phyloP scores from a whole-genome alignment of 1,140 invertebrate species.

The Macrobrachium rosenbergii region DNA sequence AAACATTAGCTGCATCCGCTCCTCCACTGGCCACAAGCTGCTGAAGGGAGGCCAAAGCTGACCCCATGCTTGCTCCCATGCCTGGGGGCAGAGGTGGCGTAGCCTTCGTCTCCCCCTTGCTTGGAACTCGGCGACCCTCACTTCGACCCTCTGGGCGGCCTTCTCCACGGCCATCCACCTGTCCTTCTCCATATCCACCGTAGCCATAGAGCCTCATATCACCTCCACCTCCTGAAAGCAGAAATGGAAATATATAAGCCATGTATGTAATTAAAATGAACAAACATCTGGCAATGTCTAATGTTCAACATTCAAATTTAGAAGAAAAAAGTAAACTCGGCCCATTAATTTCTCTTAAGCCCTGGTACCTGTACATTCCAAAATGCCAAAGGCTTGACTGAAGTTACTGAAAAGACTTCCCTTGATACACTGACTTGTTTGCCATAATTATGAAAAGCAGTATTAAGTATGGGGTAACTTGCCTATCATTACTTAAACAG shows the following conservation, averaged over 20 bases:
- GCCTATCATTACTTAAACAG: too few species aligned
- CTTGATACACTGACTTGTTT: too few species aligned
- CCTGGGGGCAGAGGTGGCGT: conserved; percentile 64
- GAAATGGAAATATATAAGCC: not conserved
- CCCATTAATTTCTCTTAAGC: too few species aligned
- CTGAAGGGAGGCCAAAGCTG: conserved; percentile 61
- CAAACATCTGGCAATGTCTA: too few species aligned
- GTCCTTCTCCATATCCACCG: conserved; percentile 53
- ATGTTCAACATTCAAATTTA: too few species aligned
- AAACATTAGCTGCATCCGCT: conserved; percentile 53
- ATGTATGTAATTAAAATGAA: too few species aligned
- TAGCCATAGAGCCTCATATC: conserved; percentile 59
- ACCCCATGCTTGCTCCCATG: conserved; percentile 46
- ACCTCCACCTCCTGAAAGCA: conserved; percentile 19
- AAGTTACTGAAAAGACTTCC: too few species aligned
- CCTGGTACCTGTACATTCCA: too few species aligned
- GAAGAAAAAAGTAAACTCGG: too few species aligned
- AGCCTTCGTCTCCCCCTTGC: conserved; percentile 66
- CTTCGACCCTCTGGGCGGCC: conserved; percentile 32
- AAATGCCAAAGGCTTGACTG: too few species aligned
- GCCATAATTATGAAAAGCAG: too few species aligned
- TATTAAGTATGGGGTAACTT: too few species aligned
- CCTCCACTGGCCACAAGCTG: conserved; percentile 54
- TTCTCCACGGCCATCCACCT: conserved; percentile 55
- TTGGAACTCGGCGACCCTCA: conserved; percentile 62